These are phyloP conservation scores for Actinostola sp. DNA, from an alignment of 92 coral and sea anemone genomes.

Conservation along the genomic window DNA sequence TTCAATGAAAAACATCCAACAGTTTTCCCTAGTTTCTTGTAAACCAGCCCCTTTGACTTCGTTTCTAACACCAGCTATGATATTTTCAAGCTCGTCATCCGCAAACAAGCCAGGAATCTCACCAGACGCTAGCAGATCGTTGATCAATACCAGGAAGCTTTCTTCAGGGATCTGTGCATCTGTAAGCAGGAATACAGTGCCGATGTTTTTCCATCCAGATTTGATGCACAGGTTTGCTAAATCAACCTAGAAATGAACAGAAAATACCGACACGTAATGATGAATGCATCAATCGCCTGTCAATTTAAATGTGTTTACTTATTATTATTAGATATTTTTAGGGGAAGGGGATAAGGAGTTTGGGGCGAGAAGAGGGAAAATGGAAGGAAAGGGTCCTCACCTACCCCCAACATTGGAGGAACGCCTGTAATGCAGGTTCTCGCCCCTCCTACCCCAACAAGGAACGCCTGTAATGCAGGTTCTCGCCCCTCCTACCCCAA, in stretches of 20 bases:
- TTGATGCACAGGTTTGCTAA: conserved; percentile 86
- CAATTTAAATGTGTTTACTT: too few species aligned
- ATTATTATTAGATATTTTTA: too few species aligned
- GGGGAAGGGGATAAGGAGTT: too few species aligned
- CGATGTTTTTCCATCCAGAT: conserved; percentile 97
- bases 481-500: too few species aligned
- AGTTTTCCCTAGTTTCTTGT: conserved; percentile 96
- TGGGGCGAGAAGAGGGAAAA: too few species aligned
- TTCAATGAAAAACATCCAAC: conserved; percentile 99
- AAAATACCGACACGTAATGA: too few species aligned
- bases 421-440: too few species aligned
- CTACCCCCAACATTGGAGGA: too few species aligned
- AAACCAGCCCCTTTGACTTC: conserved; percentile 98
- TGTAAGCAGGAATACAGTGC: conserved; percentile 93
- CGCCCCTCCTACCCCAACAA: too few species aligned
- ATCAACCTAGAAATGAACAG: conserved; percentile 62
- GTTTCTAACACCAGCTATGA: conserved; percentile 86
- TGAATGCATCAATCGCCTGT: too few species aligned
- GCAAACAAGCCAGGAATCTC: conserved; percentile 97
- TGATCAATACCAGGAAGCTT: conserved; percentile 91
- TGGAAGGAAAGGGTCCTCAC: too few species aligned
- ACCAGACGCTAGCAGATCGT: conserved; percentile 98
- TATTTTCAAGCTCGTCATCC: conserved; percentile 97
- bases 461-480: too few species aligned
- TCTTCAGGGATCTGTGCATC: conserved; percentile 99